Percentiles rank a stretch among this genome's conserved stretches.
These are phyloP conservation scores for Isichthys henryi DNA, from an alignment of 2,113 vertebrate species.

Conservation along the genomic window DNA sequence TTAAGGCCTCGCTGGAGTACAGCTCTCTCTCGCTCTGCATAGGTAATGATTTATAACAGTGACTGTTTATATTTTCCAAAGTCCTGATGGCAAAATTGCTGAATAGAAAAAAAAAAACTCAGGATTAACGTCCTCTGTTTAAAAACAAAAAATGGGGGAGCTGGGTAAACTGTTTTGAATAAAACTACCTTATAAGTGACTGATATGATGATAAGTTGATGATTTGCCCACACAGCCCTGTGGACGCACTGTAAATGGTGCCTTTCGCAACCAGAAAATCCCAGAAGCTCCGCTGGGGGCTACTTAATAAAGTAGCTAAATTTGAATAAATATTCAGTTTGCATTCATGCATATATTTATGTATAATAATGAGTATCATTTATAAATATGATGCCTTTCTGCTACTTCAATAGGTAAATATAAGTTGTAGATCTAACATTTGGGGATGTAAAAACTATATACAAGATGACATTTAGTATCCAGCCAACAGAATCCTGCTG, in stretches of 20 bases:
- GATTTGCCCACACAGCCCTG: neutral
- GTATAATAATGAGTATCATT: neutral
- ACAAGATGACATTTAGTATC: neutral
- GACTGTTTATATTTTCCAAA: neutral
- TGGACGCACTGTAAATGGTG: neutral
- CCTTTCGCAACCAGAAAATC: neutral
- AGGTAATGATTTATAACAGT: neutral
- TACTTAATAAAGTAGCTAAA: neutral
- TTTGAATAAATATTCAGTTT: neutral
- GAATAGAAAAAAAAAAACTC: neutral
- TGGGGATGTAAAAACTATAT: neutral
- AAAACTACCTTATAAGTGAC: neutral
- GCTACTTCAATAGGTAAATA: neutral
- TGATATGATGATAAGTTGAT: neutral
- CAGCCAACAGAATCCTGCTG: constrained; percentile 32
- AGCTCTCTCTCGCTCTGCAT: neutral
- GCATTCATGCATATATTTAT: neutral
- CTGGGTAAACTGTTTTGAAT: neutral
- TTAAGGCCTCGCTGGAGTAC: neutral
- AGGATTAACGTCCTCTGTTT: neutral
- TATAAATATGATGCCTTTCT: neutral
- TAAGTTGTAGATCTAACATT: neutral
- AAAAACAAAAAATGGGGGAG: neutral
- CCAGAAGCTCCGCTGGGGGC: neutral
- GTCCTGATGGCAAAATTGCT: neutral